Evolutionary conservation across 1,140 invertebrate species (phyloP), one percentile per base, ranked within the genome.

Genomic region (Neodiprion fabricii): DNA sequence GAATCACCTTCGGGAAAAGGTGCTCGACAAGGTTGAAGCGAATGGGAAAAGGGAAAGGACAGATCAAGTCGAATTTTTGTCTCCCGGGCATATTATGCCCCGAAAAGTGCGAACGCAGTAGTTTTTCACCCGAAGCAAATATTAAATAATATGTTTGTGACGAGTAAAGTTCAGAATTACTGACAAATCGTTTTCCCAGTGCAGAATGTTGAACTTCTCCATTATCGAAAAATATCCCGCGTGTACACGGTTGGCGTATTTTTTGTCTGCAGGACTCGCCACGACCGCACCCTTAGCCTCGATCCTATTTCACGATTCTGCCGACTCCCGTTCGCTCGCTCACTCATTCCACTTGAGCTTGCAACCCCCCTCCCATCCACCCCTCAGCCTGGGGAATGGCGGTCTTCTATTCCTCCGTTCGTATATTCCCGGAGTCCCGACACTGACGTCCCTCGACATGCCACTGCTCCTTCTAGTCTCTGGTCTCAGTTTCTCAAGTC

Each of bases 361-460:
- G 9, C 23, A 1, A 48, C 72, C 67, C 49, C 47, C 65, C 53
- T 61, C 9, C n/a, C 9, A 61, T 61, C n/a, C n/a, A 8, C 53
- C 53, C 53, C n/a, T 61, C 53, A 61, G 11, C 53, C 53, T 61
- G n/a, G 53, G 53, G 53, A 61, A 61, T 61, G 53, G 53, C 53
- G 40, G 11, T 23, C 21, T 14, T 61, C 53, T 80, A 77, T 81
- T 80, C 80, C 80, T 85, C 77, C 80, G 83, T 84, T 82, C 82
- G 82, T 84, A 82, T 81, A 69, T 21, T 11, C 12, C 11, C 75
- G 17, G 73, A 77, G 75, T 74, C 50, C 75, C 80, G 80, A 82
- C 80, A 80, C 81, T 82, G 83, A 84, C 82, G 81, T 84, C 80
- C 79, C 53, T 40, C 82, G 80, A 81, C 80, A 83, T 83, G 28